Conservation (phyloP, 2,113 vertebrate genomes). For the Nymphicus hollandicus region DNA sequence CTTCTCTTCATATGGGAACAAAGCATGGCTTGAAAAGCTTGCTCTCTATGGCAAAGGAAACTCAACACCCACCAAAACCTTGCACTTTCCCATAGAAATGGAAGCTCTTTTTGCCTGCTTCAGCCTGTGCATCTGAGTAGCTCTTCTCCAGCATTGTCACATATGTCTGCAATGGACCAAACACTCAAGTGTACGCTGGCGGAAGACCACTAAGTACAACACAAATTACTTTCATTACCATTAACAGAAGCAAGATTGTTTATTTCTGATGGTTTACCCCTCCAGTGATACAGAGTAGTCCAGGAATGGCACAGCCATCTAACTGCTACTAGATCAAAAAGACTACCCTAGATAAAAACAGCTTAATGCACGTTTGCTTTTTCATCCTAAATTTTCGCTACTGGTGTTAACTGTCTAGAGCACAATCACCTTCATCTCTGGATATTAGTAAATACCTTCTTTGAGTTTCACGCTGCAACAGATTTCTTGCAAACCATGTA, state of each 20-base stretch:
- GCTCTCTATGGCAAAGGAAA: neutral
- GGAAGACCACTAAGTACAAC: neutral
- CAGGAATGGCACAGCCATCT: neutral
- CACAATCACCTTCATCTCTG: neutral
- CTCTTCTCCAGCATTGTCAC: neutral
- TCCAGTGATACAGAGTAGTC: neutral
- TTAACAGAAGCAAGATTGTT: neutral
- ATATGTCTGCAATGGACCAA: accelerated
- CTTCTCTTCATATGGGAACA: neutral
- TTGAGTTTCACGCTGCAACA: neutral
- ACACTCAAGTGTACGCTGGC: accelerated
- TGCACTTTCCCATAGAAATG: neutral
- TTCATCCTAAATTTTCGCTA: neutral
- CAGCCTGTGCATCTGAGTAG: neutral
- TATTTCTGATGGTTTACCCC: neutral
- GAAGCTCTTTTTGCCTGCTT: neutral
- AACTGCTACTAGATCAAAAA: neutral
- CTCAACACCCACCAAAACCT: neutral
- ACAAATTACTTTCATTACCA: neutral
- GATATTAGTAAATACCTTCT: neutral
- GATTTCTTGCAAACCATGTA: neutral
- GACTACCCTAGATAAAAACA: neutral
- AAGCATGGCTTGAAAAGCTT: neutral
- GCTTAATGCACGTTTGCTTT: neutral
- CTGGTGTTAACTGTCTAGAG: neutral